A percentile compares a stretch with the other conserved stretches of the same genome.
These are phyloP conservation scores for Sebastes schlegelii DNA, from an alignment of 2,113 vertebrate species.

Conservation along the genomic window DNA sequence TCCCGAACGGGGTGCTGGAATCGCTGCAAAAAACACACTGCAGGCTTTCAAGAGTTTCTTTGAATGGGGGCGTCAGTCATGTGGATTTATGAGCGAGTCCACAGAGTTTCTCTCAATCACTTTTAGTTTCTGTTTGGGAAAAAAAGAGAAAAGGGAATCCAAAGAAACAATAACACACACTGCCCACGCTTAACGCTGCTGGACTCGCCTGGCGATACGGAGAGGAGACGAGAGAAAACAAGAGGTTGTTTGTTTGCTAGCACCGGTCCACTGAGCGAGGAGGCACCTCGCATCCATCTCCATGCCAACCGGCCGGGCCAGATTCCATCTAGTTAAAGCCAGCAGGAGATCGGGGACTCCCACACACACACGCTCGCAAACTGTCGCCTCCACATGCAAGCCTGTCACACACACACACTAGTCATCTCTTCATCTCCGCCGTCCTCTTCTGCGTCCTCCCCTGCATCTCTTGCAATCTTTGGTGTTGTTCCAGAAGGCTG, in stretches of 20 bases:
- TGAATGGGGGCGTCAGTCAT: constrained; percentile 1
- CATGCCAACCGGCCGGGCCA: constrained; percentile 53
- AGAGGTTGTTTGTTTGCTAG: constrained; percentile 55
- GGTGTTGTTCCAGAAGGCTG: constrained; percentile 15
- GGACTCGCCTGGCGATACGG: neutral
- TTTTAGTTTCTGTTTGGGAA: constrained; percentile 1
- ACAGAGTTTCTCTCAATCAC: constrained; percentile 3
- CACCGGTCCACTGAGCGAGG: constrained; percentile 47
- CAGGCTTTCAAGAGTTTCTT: constrained; percentile 15
- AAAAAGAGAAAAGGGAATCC: neutral
- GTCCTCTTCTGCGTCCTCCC: neutral
- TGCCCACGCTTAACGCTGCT: constrained; percentile 30
- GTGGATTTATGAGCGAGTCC: neutral
- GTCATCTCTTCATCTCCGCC: constrained; percentile 42
- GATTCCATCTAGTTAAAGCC: constrained; percentile 51
- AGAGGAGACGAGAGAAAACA: constrained; percentile 22
- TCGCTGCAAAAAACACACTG: neutral
- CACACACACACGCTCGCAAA: constrained; percentile 16
- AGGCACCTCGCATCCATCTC: constrained; percentile 54
- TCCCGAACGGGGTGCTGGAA: neutral
- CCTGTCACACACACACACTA: constrained; percentile 27
- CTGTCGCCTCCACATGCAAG: constrained; percentile 7
- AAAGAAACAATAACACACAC: neutral
- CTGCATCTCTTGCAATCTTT: constrained; percentile 22
- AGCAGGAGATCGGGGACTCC: constrained; percentile 12